Evolutionary conservation across 2,797 vertebrate species (phyloP).

Genomic region (Rhinoraja longicauda): DNA sequence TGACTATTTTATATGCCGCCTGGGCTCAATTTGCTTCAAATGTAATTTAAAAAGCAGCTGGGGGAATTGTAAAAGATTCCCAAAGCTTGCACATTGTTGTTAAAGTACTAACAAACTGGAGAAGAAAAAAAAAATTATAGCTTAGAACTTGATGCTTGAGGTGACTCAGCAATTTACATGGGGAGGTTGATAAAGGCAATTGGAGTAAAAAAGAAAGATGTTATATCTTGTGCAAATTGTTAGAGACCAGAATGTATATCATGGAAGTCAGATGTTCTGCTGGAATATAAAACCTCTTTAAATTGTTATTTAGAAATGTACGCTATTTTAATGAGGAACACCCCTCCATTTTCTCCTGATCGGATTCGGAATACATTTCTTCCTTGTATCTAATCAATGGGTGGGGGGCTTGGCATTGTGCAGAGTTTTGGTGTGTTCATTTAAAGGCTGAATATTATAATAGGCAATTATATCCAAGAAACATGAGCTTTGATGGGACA

Average conservation of each 20-base stretch:
- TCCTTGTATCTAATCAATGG: background rate
- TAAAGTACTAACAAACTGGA: too few relatives aligned
- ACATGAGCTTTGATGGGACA: background rate
- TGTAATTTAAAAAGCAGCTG: background rate
- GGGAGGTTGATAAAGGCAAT: background rate
- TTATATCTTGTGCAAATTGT: background rate
- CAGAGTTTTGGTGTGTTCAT: background rate
- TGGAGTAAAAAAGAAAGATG: background rate
- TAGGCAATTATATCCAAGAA: background rate
- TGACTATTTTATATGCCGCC: background rate
- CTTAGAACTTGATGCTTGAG: background rate
- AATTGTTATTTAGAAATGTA: background rate
- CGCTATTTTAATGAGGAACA: background rate
- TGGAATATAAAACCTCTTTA: background rate
- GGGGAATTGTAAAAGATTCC: background rate
- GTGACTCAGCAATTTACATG: background rate
- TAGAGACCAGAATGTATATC: background rate
- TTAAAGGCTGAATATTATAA: background rate
- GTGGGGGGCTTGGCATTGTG: background rate
- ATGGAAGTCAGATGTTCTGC: background rate
- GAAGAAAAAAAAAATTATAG: background rate
- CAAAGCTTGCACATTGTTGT: background rate
- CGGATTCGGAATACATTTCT: background rate
- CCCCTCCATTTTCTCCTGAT: background rate
- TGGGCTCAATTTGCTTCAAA: background rate